Evolutionary conservation across 2,797 vertebrate genomes (phyloP).

Genomic region (Pitangus sulphuratus): DNA sequence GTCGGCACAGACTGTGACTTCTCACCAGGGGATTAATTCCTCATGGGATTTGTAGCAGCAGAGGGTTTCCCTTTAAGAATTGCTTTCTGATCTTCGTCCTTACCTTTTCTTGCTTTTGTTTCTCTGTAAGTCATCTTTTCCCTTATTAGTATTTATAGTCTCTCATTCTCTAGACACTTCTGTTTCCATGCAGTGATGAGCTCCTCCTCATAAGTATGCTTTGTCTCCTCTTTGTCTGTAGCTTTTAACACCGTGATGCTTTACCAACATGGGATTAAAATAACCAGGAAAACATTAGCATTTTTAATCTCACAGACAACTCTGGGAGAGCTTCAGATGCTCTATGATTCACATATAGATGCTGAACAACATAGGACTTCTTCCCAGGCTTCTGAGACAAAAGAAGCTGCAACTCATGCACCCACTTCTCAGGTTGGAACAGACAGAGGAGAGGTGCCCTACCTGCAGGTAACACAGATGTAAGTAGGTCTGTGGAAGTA

Average conservation of each 20-base stretch:
- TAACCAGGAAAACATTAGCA: neutral
- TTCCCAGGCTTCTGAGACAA: neutral
- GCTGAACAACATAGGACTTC: neutral
- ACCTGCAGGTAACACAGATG: neutral
- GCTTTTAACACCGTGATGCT: neutral
- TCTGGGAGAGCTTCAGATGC: neutral
- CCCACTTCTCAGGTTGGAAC: neutral
- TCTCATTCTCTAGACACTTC: neutral
- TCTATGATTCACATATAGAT: neutral
- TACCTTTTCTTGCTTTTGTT: neutral
- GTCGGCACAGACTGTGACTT: fast-evolving
- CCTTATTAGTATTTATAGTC: neutral
- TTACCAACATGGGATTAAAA: neutral
- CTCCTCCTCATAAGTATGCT: neutral
- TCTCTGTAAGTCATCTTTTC: neutral
- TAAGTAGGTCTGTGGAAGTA: neutral
- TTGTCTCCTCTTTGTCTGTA: neutral
- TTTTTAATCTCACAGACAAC: neutral
- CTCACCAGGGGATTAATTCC: neutral
- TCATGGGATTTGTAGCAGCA: fast-evolving
- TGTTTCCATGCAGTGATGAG: neutral
- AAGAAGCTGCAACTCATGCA: neutral
- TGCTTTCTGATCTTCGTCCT: neutral
- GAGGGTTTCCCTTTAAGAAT: neutral
- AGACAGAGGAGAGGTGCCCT: neutral